Evolutionary conservation across 2,888 invertebrate species (phyloP).

Genomic region (Volucella inanis): DNA sequence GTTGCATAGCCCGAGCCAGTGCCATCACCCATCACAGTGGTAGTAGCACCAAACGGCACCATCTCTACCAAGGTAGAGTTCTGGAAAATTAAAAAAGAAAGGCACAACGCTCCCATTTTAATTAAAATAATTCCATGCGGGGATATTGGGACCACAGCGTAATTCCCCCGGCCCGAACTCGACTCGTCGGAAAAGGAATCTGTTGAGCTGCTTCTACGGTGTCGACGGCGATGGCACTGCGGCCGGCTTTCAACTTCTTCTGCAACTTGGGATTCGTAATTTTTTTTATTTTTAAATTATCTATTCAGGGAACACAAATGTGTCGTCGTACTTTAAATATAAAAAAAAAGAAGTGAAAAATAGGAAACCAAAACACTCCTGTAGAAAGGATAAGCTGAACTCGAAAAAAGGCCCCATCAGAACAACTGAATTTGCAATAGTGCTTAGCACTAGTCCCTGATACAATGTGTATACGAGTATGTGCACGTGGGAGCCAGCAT

Average conservation of each 20-base stretch:
- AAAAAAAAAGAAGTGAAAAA: conserved; percentile 28
- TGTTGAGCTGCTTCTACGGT: background rate
- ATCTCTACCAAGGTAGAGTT: conserved; percentile 3
- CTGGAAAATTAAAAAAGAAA: conserved; percentile 53
- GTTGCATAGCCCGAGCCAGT: conserved; percentile 17
- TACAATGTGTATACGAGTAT: no score
- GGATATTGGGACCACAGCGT: conserved; percentile 41
- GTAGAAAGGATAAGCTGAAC: no score
- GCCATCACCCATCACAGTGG: conserved; percentile 45
- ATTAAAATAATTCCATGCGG: conserved; percentile 72
- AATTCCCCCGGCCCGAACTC: conserved; percentile 51
- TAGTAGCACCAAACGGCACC: conserved; percentile 21
- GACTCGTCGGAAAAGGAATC: conserved; percentile 1
- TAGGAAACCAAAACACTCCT: no score
- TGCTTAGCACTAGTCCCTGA: no score
- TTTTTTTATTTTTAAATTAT: conserved; percentile 68
- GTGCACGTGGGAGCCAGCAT: no score
- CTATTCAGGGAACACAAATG: conserved; percentile 65
- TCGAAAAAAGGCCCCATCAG: no score
- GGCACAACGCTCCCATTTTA: conserved; percentile 51
- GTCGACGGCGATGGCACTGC: background rate
- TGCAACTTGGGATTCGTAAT: conserved; percentile 59
- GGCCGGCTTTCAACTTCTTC: conserved; percentile 59
- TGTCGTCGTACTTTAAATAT: conserved; percentile 53
- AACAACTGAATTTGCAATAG: no score